A percentile compares a stretch with the other conserved stretches of the same genome.
Evolutionary conservation across 2,113 vertebrate genomes (phyloP).

Genomic region (Chionodraco myersi): DNA sequence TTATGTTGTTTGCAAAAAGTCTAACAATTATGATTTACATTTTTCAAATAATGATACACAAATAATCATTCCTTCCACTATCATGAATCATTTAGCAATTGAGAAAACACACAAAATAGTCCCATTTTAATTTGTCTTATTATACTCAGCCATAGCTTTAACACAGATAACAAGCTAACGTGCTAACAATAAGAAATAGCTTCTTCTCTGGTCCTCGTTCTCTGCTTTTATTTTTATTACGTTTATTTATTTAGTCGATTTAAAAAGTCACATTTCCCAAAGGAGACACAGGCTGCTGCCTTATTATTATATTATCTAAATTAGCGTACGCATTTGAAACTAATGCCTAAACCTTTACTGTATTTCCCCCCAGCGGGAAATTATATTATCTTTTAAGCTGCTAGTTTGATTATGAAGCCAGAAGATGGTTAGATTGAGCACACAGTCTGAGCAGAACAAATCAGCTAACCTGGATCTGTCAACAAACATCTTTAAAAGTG

Average conservation of each 20-base stretch:
- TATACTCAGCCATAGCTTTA: too few species aligned
- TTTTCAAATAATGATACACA: too few species aligned
- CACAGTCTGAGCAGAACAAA: not conserved
- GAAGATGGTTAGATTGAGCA: too few species aligned
- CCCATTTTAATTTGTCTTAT: too few species aligned
- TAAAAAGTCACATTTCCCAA: too few species aligned
- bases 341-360: not conserved
- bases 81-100: too few species aligned
- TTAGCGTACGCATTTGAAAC: not conserved
- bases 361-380: not conserved
- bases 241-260: not conserved
- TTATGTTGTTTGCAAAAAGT: too few species aligned
- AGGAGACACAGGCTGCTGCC: not conserved
- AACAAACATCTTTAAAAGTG: not conserved
- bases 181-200: not conserved
- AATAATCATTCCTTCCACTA: too few species aligned
- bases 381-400: too few species aligned
- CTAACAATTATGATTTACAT: too few species aligned
- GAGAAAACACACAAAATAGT: too few species aligned
- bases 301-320: not conserved
- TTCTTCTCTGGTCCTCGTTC: not conserved
- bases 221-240: not conserved
- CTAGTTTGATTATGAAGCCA: not conserved
- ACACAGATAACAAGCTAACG: not conserved
- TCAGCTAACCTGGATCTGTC: not conserved